Evolutionary conservation across 1,140 invertebrate species (phyloP).

Genomic region (Drosophila ironensis): DNA sequence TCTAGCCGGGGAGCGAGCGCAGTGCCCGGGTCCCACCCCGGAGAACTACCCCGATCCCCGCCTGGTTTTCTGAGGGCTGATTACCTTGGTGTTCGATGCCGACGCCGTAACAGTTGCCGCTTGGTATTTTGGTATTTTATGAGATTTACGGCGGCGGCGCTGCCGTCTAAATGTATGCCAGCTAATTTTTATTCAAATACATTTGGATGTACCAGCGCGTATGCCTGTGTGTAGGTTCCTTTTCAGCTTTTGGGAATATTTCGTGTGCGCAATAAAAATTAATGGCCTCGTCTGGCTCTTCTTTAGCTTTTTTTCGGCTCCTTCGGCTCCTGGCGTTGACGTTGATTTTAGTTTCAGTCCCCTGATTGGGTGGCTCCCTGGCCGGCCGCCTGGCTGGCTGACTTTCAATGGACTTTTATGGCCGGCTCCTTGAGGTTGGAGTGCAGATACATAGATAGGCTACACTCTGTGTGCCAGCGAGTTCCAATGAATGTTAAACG

Average conservation of each 20-base stretch:
- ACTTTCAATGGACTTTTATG: constrained; percentile 55
- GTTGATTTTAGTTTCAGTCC: constrained; percentile 70
- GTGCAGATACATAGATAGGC: constrained; percentile 28
- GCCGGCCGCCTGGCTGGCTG: constrained; percentile 27
- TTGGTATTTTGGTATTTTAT: constrained; percentile 60
- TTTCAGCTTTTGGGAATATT: constrained; percentile 27
- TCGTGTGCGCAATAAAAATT: constrained; percentile 70
- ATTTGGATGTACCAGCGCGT: constrained; percentile 9
- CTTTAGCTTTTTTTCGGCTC: constrained; percentile 12
- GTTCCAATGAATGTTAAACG: constrained; percentile 31
- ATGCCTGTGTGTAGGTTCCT: constrained; percentile 1
- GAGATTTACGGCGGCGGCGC: constrained; percentile 53
- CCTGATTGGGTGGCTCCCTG: constrained; percentile 26
- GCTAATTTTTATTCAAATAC: constrained; percentile 75
- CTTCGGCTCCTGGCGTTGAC: constrained; percentile 52
- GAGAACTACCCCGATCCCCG: background rate
- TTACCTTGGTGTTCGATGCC: constrained; percentile 57
- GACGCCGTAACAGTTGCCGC: constrained; percentile 64
- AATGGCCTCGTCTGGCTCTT: constrained; percentile 56
- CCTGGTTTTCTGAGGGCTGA: constrained; percentile 18
- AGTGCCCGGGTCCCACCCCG: background rate
- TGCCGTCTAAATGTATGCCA: constrained; percentile 64
- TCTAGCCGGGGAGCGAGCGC: constrained; percentile 20
- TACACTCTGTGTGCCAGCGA: constrained; percentile 9
- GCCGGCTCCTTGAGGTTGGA: constrained; percentile 32